Base-by-base conservation (phyloP, 2,888 invertebrate species). In the Theretra japonica region DNA sequence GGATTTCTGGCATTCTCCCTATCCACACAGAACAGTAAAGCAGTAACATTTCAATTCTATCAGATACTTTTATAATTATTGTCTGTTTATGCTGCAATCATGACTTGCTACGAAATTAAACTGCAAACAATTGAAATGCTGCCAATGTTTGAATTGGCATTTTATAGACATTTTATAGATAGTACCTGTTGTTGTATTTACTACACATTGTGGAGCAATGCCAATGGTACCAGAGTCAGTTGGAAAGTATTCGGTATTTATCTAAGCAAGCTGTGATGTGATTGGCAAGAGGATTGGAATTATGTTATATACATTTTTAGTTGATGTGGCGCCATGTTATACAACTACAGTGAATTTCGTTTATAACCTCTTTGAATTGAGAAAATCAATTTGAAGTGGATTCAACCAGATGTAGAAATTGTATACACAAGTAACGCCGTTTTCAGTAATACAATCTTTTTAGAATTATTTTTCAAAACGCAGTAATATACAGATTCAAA, bases 131-230 rank as follows among this genome's bases (percentile, higher is more conserved):
- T 62, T 62, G 62, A 41, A 41, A 62, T 21, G 21, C 21, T 62
- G 62, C 62, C 62, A 62, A 41, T 62, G 33, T 62, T 53, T 53
- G 53, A 41, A 41, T 41, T 41, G 41, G 41, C 41, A 41, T 41
- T 41, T 41, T 41, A 41, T 41, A 41, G 30, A 30, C n/a, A 60
- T n/a, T 60, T 60, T 30, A 30, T 30, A 60, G 41, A 53, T n/a
- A 62, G 33, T 58, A 21, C 28, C 4, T 62, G 7, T 1, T 33
- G n/a, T 33, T n/a, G 62, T 21, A 30, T 62, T 8, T 2, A 21
- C 41, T 41, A 60, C 28, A 41, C 41, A 62, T 62, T 41, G 62
- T 62, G 62, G 62, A 62, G 21, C 33, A 62, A 62, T 41, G 62
- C 62, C 62, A 62, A 62, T 21, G 1, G n/a, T 41, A 62, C n/a